phyloP scores from a whole-genome alignment of 2,888 invertebrate species.

The Yponomeuta malinellus region DNA sequence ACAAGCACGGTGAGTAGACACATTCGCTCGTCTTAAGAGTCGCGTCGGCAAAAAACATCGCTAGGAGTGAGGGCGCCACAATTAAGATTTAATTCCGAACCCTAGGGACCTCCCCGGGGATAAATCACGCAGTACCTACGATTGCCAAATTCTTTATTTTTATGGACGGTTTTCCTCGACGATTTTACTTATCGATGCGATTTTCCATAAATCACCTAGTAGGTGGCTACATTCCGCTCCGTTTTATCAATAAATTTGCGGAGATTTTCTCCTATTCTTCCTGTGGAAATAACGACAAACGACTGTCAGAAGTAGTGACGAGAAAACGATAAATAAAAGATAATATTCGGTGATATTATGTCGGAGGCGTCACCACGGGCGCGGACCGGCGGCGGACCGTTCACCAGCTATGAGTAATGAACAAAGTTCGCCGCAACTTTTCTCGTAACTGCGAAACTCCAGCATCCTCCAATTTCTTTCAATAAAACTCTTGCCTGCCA shows the following conservation, averaged over 20 bases:
- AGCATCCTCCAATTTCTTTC: conserved; percentile 22
- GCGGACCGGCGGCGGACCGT: neutral
- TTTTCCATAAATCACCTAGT: conserved; percentile 3
- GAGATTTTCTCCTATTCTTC: neutral
- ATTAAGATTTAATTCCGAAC: conserved; percentile 19
- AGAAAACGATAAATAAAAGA: conserved; percentile 9
- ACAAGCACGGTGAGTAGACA: conserved; percentile 10
- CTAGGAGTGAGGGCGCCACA: conserved; percentile 16
- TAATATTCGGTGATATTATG: conserved; percentile 11
- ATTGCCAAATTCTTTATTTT: conserved; percentile 4
- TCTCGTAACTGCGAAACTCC: conserved; percentile 22
- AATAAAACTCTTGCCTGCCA: conserved; percentile 21
- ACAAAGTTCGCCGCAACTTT: conserved; percentile 22
- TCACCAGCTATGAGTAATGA: conserved; percentile 21
- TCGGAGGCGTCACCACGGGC: conserved; percentile 3
- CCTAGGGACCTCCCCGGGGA: conserved; percentile 10
- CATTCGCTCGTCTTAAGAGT: conserved; percentile 8
- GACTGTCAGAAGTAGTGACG: conserved; percentile 1
- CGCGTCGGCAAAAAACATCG: conserved; percentile 16
- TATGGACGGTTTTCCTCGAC: conserved; percentile 2
- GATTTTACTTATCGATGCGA: neutral
- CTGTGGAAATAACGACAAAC: neutral
- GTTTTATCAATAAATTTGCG: conserved; percentile 3
- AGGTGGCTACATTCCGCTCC: neutral
- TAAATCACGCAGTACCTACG: conserved; percentile 6